These are phyloP conservation scores for Rotaria sp. DNA, from an alignment of 2,888 invertebrate species.

Conservation along the genomic window DNA sequence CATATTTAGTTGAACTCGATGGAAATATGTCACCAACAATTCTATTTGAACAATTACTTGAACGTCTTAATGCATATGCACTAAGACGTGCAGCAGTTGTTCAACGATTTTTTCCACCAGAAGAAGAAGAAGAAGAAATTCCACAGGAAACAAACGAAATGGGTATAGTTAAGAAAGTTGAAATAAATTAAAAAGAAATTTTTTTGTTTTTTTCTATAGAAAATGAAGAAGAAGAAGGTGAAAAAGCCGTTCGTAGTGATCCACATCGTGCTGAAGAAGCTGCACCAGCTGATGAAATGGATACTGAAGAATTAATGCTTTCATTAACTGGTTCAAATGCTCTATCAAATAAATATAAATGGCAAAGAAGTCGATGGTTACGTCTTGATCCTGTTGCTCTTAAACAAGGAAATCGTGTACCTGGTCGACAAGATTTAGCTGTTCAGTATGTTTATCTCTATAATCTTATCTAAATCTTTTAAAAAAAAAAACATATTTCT, in stretches of 20 bases:
- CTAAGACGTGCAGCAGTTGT: slow-evolving; percentile 32
- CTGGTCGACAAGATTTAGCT: slow-evolving; percentile 53
- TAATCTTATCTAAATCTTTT: too few relatives aligned
- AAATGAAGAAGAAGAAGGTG: slow-evolving; percentile 47
- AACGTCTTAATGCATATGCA: slow-evolving; percentile 33
- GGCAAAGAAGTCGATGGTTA: slow-evolving; percentile 52
- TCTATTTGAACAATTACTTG: slow-evolving; percentile 46
- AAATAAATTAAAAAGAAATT: slow-evolving; percentile 27
- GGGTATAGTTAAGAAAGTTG: background rate
- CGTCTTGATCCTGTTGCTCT: slow-evolving; percentile 54
- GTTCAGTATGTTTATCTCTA: slow-evolving; percentile 47
- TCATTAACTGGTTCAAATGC: slow-evolving; percentile 19
- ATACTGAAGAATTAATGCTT: slow-evolving; percentile 47
- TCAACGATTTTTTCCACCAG: slow-evolving; percentile 3
- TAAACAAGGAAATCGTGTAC: slow-evolving; percentile 50
- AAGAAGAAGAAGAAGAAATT: background rate
- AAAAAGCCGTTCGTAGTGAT: slow-evolving; percentile 47
- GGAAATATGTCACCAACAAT: slow-evolving; percentile 48
- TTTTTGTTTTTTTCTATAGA: slow-evolving; percentile 50
- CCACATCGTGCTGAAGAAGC: slow-evolving; percentile 48
- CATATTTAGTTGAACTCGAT: slow-evolving; percentile 53
- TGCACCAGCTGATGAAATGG: slow-evolving; percentile 48
- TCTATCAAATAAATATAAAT: slow-evolving; percentile 49
- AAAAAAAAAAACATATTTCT: background rate
- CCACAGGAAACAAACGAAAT: background rate